These are phyloP conservation scores for Protobothrops flavoviridis DNA, from an alignment of 2,113 vertebrate genomes.

Conservation along the genomic window DNA sequence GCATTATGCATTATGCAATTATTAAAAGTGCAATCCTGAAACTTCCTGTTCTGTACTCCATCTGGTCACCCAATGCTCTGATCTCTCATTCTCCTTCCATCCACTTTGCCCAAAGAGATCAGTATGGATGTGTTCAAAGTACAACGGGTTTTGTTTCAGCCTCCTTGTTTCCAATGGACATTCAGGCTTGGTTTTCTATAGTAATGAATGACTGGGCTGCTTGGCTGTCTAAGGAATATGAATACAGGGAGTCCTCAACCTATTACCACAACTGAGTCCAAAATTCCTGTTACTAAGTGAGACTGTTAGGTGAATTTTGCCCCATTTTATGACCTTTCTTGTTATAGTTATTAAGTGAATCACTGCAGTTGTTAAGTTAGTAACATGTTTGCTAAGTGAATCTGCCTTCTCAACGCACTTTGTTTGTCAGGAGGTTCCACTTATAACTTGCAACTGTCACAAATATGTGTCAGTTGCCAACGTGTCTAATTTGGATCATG, in stretches of 20 bases:
- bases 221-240: neutral
- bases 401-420: neutral
- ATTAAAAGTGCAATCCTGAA: neutral
- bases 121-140: neutral
- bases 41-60: neutral
- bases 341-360: neutral
- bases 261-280: neutral
- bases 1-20: neutral
- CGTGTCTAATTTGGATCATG: neutral
- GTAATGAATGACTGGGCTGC: neutral
- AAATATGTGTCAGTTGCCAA: neutral
- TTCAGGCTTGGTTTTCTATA: neutral
- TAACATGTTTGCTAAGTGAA: neutral
- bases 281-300: neutral
- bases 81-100: neutral
- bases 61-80: neutral
- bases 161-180: neutral
- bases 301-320: neutral
- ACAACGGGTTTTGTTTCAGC: neutral
- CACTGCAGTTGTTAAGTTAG: neutral
- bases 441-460: neutral
- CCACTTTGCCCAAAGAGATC: neutral
- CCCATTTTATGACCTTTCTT: neutral
- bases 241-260: neutral
- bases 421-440: neutral